phyloP scores from a whole-genome alignment of 2,888 invertebrate species.

The Trisateles emortualis region DNA sequence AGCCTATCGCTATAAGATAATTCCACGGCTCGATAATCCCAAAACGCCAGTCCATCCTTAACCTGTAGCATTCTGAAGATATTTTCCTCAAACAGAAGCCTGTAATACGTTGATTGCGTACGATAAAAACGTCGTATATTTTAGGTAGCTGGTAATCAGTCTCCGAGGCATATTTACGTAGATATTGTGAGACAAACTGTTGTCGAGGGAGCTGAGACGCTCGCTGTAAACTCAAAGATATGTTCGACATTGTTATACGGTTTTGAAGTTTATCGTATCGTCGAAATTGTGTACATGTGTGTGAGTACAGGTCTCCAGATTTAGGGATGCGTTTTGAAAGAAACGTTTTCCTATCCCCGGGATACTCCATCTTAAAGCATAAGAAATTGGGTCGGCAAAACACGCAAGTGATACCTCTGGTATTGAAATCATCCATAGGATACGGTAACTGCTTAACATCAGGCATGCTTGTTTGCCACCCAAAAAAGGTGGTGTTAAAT shows the following conservation, averaged over 20 bases:
- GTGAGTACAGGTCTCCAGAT: too few species aligned
- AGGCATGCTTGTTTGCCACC: too few species aligned
- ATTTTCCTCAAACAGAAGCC: constrained; percentile 4
- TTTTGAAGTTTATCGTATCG: too few species aligned
- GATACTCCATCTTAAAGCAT: too few species aligned
- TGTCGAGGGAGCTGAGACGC: constrained; percentile 2
- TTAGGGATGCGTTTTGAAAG: too few species aligned
- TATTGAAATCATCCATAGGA: too few species aligned
- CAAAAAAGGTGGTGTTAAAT: too few species aligned
- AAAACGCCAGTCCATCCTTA: neutral
- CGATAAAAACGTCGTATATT: constrained; percentile 16
- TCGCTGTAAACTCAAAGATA: neutral
- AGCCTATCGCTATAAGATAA: neutral
- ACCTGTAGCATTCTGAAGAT: constrained; percentile 3
- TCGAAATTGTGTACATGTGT: too few species aligned
- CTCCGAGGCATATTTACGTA: neutral
- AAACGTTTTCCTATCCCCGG: too few species aligned
- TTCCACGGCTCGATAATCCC: neutral
- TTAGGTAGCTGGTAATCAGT: constrained; percentile 14
- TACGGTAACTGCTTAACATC: too few species aligned
- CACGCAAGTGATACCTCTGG: too few species aligned
- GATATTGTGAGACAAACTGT: neutral
- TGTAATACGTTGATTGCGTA: constrained; percentile 15
- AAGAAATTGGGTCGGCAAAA: too few species aligned
- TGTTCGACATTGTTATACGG: neutral